Base-by-base conservation (phyloP, 2,888 invertebrate genomes). In the Metallyticus violacea region DNA sequence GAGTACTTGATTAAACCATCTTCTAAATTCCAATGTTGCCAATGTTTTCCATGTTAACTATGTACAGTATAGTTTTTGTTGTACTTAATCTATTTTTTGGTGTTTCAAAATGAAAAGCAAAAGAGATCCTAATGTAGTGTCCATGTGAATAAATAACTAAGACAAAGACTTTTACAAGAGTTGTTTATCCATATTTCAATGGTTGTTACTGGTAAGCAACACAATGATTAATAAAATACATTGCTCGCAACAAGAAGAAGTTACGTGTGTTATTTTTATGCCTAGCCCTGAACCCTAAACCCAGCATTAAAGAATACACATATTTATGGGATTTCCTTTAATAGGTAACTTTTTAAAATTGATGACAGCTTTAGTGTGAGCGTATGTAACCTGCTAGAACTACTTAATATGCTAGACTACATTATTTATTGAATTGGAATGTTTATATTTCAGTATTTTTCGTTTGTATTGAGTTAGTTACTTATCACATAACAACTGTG, bases 41-140 rank as follows among this genome's bases (percentile, higher is more conserved):
- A 28, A 83, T 77, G 28, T 77, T 83, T 83, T 83, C 77, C n/a
- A 83, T 83, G 83, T 83, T 83, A 28, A 83, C 77, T 62, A 77
- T 83, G 77, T 77, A 83, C 83, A 77, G 29, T 77, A 62, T 77
- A 83, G 83, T 9, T 83, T 77, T 83, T 77, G 77, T 77, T 83
- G 76, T 83, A 28, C 25, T 77, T 25, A 28, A 28, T 77, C 40
- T 62, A 77, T 83, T 83, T 83, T 83, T 83, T 29, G 29, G 77
- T 83, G 83, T 83, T 83, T 83, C 15, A 83, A 79, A n/a, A 80
- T 80, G 28, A 40, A 76, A 76, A 76, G 22, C 2, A 26, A 82
- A 76, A 6, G 7, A 62, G 26, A 28, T 83, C 77, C 76, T 77
- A 78, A 26, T 79, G 28, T 25, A 83, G 77, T 25, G 2, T 83